Evolutionary conservation across 2,113 vertebrate genomes (phyloP), one percentile per base, ranked within the genome.

Genomic region (Cebidichthys violaceus): DNA sequence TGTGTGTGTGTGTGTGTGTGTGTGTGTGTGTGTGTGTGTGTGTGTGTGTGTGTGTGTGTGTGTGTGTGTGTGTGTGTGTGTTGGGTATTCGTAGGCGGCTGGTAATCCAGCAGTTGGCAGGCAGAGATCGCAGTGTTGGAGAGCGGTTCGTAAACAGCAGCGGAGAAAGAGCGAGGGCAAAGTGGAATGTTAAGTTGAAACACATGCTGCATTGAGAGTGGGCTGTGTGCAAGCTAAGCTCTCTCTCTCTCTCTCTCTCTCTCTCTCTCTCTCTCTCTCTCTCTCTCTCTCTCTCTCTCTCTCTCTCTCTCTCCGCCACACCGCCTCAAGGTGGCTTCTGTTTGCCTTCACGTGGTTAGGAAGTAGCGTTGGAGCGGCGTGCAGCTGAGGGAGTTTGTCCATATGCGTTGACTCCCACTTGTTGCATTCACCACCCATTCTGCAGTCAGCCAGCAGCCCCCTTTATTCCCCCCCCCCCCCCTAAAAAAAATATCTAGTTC

Each of bases 111-210:
- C 69, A 45, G 84, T 86, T 90, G 83, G 88, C 90, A 90, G 87
- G 84, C 88, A 65, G 72, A 59, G 73, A 84, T 69, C 11, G 15
- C 24, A 68, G 73, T 69, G 88, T 64, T 85, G 73, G 79, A 83
- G 84, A 90, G 76, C 47, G 57, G 72, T 80, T 90, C 65, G 82
- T 84, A 87, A 89, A 84, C 85, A 75, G 74, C 72, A 75, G 71
- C 72, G 15, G 84, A 87, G 86, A 88, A 83, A 81, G 81, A 77
- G 83, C 64, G 67, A 81, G 81, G 86, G 87, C 88, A 90, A 92
- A 89, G 91, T 76, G 92, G 90, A 94, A 94, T 93, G 91, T 93
- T 93, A 92, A 94, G 90, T 94, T 94, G 83, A 88, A 94, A 94
- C 93, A 95, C 91, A 92, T 93, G 94, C 87, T 86, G 87, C 88